Conservation (phyloP, 1,140 invertebrate species). For the Anastrepha obliqua region DNA sequence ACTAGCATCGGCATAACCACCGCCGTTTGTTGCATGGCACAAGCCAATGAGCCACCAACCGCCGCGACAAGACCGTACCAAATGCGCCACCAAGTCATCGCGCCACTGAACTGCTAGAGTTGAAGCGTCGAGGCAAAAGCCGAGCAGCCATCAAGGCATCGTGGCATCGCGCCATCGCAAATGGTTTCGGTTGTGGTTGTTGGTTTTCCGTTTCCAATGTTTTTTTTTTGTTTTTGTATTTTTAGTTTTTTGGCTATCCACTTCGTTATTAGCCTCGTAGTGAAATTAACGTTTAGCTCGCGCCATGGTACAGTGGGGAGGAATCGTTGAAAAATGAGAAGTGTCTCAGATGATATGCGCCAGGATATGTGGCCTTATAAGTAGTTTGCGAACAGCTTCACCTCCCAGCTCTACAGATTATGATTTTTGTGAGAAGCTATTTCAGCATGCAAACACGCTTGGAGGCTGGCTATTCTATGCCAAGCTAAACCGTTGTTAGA, state of each 20-base stretch:
- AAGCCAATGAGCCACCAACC: conserved; percentile 38
- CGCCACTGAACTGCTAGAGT: background rate
- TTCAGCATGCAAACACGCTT: too few species aligned
- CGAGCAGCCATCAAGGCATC: conserved; percentile 50
- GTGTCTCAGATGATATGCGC: too few species aligned
- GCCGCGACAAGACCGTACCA: conserved; percentile 8
- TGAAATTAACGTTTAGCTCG: conserved; percentile 53
- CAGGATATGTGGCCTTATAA: too few species aligned
- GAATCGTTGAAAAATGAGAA: background rate
- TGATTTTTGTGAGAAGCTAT: too few species aligned
- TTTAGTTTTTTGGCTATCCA: conserved; percentile 20
- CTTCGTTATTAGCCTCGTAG: conserved; percentile 36
- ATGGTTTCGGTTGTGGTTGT: conserved; percentile 37
- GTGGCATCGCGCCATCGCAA: conserved; percentile 47
- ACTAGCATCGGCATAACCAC: conserved; percentile 7
- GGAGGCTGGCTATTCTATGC: too few species aligned
- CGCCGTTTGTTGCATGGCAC: conserved; percentile 30
- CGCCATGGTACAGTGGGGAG: conserved; percentile 17
- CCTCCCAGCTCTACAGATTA: too few species aligned
- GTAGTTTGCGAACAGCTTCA: too few species aligned
- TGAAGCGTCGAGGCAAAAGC: conserved; percentile 32
- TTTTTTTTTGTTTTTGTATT: background rate
- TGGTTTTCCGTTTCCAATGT: background rate
- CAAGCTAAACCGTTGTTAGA: too few species aligned
- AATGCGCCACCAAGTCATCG: conserved; percentile 26